phyloP scores from a whole-genome alignment of 2,888 invertebrate genomes.

The Epirrita christyi region DNA sequence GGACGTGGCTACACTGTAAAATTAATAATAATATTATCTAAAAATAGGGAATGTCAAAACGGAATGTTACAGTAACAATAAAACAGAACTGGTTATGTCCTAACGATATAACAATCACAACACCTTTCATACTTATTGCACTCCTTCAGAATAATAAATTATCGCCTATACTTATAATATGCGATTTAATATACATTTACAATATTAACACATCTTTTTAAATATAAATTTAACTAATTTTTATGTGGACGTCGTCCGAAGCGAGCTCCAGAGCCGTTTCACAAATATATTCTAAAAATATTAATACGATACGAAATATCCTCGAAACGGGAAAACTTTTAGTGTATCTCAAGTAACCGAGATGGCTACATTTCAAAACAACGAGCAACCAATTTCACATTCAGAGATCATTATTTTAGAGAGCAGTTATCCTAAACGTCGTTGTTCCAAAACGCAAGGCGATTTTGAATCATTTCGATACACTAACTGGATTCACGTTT shows the following conservation, averaged over 20 bases:
- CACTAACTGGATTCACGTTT: slow-evolving; percentile 64
- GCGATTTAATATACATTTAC: slow-evolving; percentile 81
- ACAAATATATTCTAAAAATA: slow-evolving; percentile 57
- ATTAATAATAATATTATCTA: slow-evolving; percentile 38
- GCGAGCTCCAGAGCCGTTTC: slow-evolving; percentile 51
- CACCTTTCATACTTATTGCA: slow-evolving; percentile 83
- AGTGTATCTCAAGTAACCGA: slow-evolving; percentile 52
- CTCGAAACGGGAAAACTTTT: slow-evolving; percentile 61
- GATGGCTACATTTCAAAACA: slow-evolving; percentile 26
- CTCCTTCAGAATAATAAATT: slow-evolving; percentile 81
- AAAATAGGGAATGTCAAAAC: slow-evolving; percentile 47
- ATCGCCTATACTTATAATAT: slow-evolving; percentile 75
- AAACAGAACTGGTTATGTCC: slow-evolving; percentile 62
- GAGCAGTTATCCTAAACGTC: slow-evolving; percentile 37
- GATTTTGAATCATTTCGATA: slow-evolving; percentile 38
- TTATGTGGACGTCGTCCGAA: slow-evolving; percentile 66
- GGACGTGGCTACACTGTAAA: slow-evolving; percentile 38
- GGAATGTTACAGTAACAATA: slow-evolving; percentile 78
- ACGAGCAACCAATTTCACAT: slow-evolving; percentile 33
- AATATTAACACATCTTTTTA: slow-evolving; percentile 82
- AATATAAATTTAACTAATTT: slow-evolving; percentile 82
- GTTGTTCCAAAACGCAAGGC: slow-evolving; percentile 26
- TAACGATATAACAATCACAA: slow-evolving; percentile 81
- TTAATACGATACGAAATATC: slow-evolving; percentile 41
- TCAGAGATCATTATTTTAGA: slow-evolving; percentile 41